These are phyloP conservation scores for Galeopterus variegatus DNA, from an alignment of 2,113 vertebrate genomes.

Conservation along the genomic window DNA sequence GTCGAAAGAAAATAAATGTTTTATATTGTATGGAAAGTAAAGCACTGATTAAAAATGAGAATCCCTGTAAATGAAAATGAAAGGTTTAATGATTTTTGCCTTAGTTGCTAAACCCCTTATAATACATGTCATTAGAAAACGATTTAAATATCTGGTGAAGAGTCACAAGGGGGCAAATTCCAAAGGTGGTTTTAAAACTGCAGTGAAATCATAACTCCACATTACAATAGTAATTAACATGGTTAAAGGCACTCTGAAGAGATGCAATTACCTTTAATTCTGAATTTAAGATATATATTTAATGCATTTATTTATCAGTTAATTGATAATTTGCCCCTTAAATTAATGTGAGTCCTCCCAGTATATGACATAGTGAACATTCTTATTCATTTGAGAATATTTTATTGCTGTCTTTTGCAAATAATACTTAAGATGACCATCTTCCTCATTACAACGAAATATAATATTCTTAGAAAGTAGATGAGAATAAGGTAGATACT, in stretches of 20 bases:
- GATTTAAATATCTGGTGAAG: slow-evolving; percentile 81
- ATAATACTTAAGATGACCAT: slow-evolving; percentile 50
- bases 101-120: slow-evolving; percentile 75
- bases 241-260: slow-evolving; percentile 72
- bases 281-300: slow-evolving; percentile 73
- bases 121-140: slow-evolving; percentile 77
- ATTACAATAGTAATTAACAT: slow-evolving; percentile 81
- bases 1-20: slow-evolving; percentile 80
- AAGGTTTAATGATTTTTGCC: slow-evolving; percentile 79
- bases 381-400: slow-evolving; percentile 58
- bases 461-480: slow-evolving; percentile 21
- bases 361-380: neutral
- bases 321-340: slow-evolving; percentile 76
- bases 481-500: slow-evolving; percentile 52
- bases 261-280: slow-evolving; percentile 75
- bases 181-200: slow-evolving; percentile 76
- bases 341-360: slow-evolving; percentile 43
- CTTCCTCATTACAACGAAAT: slow-evolving; percentile 46
- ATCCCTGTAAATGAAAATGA: slow-evolving; percentile 73
- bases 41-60: slow-evolving; percentile 81
- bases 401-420: slow-evolving; percentile 69
- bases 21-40: slow-evolving; percentile 68
- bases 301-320: slow-evolving; percentile 71
- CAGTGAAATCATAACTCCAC: slow-evolving; percentile 73
- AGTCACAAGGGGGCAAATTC: slow-evolving; percentile 72